A percentile compares a stretch with the other conserved stretches of the same genome.
Evolutionary conservation across 1,140 invertebrate species (phyloP).

Genomic region (Chironomus tepperi): DNA sequence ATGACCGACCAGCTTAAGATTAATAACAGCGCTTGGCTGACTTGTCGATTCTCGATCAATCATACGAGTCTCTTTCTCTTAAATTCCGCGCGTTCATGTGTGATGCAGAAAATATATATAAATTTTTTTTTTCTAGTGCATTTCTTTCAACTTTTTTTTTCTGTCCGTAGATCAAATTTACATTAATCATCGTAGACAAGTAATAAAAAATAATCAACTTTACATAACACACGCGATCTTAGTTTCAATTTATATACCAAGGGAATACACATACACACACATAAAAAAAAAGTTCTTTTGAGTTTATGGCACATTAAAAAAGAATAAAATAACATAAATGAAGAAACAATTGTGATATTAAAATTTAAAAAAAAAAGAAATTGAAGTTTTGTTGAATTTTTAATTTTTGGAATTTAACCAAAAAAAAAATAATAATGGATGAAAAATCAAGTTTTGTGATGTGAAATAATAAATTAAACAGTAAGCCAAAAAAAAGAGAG

Average conservation of each 20-base stretch:
- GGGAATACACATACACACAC: not conserved
- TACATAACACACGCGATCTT: not conserved
- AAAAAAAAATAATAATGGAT: not conserved
- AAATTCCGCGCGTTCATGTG: not conserved
- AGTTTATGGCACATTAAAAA: not conserved
- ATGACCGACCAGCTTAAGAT: not conserved
- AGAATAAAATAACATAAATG: not conserved
- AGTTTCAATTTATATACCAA: not conserved
- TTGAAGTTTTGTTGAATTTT: not conserved
- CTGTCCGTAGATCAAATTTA: not conserved
- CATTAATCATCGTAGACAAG: slow-evolving; percentile 4
- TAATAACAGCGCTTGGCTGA: not conserved
- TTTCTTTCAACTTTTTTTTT: not conserved
- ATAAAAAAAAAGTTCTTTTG: slow-evolving; percentile 5
- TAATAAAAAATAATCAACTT: not conserved
- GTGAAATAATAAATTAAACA: slow-evolving; percentile 6
- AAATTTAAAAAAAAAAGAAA: not conserved
- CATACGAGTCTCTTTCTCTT: no score
- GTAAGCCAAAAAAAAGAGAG: not conserved
- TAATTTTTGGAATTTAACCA: slow-evolving; percentile 14
- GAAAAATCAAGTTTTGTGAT: slow-evolving; percentile 2
- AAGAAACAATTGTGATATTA: slow-evolving; percentile 21
- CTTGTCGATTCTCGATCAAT: no score
- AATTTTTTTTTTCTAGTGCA: not conserved
- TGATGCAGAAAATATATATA: not conserved